Base-by-base conservation (phyloP, 2,888 invertebrate genomes). In the Phortica okadai region DNA sequence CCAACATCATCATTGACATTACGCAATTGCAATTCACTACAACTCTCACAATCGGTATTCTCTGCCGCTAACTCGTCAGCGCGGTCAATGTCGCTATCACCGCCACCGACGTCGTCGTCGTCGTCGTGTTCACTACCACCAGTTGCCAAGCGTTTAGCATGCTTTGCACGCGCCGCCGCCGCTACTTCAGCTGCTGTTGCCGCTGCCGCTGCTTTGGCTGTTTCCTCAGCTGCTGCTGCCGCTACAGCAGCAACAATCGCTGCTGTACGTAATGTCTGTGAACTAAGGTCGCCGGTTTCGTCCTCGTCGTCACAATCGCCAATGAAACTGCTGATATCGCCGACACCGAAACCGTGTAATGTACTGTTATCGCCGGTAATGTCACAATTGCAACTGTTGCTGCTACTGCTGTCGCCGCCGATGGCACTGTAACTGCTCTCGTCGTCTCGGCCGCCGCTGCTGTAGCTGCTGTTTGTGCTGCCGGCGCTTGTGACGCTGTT, bases 291-390 rank as follows among this genome's bases (percentile, higher is more conserved):
- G 1, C 58, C 79, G n/a, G 58, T 16, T 14, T 81, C 80, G 56
- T 80, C 84, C 67, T 81, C 80, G 8, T 72, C 78, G 44, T 80
- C 82, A 69, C 82, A 85, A 64, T 88, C 89, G 41, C 83, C 89
- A 21, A 89, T 86, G 59, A 89, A 89, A 72, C 88, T 90, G 78
- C 84, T 86, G 45, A 89, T 82, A 74, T 89, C 89, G 11, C 90
- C 89, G 14, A 90, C 82, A 25, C 90, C 89, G 70, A 90, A 87
- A n/a, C 90, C 90, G 75, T 88, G 87, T 74, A 90, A 76, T 1
- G 90, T 89, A 75, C 90, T 90, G 45, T 89, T 90, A 76, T 90
- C 89, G 8, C 89, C 90, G 8, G 89, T 90, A n/a, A 90, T 89
- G 74, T 90, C 90, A 77, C 90, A 90, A 78, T 89, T 89, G 79